Evolutionary conservation across 2,888 invertebrate genomes (phyloP), one percentile per base, ranked within the genome.

Genomic region (Eupithecia pulchellata): DNA sequence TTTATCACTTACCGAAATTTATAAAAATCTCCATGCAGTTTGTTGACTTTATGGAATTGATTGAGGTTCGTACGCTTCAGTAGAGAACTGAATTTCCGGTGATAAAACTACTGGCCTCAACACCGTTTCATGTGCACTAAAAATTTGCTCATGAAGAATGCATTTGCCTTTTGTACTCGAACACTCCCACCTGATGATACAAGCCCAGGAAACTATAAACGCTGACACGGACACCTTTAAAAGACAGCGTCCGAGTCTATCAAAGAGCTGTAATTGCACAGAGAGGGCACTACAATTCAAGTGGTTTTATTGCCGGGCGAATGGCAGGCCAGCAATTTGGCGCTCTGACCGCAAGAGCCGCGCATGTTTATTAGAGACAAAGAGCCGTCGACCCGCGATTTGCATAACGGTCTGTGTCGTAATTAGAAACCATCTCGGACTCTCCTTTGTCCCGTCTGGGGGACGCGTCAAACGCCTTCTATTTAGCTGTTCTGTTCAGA

Each of bases 391-490:
- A 81, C 84, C 87, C 89, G 83, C 90, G 90, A 93, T 94, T 93
- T 93, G 93, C 93, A 94, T 93, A 94, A 92, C 93, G 92, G 86
- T 88, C 91, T 87, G 91, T 86, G 89, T 89, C 91, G 93, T 94
- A 94, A 94, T 94, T 94, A 93, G 93, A 93, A 92, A 92, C 92
- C 93, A 91, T 93, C 93, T 93, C 91, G 89, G 88, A 88, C 88
- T 87, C 86, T 88, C 91, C 93, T 92, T 92, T 92, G 92, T 90
- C 85, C 88, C 88, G 89, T 89, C 90, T 86, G 84, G 85, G 81
- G 86, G 84, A 84, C 85, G 85, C 88, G 87, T 88, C 91, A 88
- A 87, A 90, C 86, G 89, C 88, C 89, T 89, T 89, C 88, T 88
- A 91, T 91, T 92, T 91, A 92, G 86, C 82, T 84, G 81, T 82